Conservation (phyloP, 37 sponge, comb jelly and placozoan genomes). For the Geodia barretti region DNA sequence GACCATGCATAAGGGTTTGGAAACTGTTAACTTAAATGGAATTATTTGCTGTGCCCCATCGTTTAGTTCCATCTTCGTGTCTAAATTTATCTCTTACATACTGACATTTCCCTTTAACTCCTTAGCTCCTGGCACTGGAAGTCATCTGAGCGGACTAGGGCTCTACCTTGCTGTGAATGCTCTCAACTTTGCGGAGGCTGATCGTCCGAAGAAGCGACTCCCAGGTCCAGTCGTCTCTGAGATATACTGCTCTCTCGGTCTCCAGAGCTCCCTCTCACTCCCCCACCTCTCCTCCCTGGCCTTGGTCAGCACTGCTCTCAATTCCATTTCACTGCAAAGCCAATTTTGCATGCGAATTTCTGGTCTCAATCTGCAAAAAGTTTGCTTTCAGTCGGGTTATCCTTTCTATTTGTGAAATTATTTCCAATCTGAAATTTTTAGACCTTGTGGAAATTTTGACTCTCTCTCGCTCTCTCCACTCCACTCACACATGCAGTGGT, state of each 20-base stretch:
- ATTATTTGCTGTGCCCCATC: too few relatives aligned
- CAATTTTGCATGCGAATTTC: too few relatives aligned
- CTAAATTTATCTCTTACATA: too few relatives aligned
- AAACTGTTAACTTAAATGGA: too few relatives aligned
- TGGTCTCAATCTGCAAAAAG: too few relatives aligned
- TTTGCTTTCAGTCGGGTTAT: not conserved
- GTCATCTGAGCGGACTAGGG: conserved; percentile 43
- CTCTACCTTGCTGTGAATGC: conserved; percentile 60
- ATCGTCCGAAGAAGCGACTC: conserved; percentile 13
- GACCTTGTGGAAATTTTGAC: not conserved
- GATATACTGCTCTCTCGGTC: conserved; percentile 52
- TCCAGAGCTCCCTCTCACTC: conserved; percentile 53
- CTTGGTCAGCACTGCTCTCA: conserved; percentile 27
- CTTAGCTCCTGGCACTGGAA: conserved; percentile 1
- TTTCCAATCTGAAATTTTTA: not conserved
- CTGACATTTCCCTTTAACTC: too few relatives aligned
- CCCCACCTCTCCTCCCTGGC: conserved; percentile 27
- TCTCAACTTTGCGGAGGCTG: conserved; percentile 70
- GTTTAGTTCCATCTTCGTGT: too few relatives aligned
- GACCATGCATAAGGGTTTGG: not conserved
- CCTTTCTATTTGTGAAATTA: not conserved
- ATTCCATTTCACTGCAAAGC: not conserved
- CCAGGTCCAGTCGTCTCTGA: conserved; percentile 33
- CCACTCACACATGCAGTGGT: conserved; percentile 29
- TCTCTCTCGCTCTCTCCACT: not conserved